phyloP scores from a whole-genome alignment of 2,797 vertebrate species.

The Liparis tanakae region DNA sequence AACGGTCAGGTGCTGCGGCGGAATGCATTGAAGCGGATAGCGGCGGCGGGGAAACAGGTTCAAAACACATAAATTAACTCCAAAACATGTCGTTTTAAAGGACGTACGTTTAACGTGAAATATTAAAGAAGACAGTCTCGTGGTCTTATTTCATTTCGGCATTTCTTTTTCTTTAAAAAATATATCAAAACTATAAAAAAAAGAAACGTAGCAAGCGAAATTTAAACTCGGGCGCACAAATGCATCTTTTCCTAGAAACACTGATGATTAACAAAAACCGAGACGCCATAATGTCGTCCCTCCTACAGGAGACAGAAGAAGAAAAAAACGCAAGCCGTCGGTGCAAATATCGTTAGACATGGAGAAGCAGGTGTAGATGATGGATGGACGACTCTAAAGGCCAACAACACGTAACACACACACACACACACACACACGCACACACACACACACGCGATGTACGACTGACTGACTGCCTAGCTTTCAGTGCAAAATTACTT shows the following conservation, averaged over 20 bases:
- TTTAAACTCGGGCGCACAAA: conserved; percentile 32
- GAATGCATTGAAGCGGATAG: conserved; percentile 26
- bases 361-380: not conserved
- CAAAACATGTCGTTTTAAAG: not conserved
- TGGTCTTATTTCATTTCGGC: conserved; percentile 1
- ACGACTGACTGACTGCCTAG: conserved; percentile 50
- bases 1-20: not conserved
- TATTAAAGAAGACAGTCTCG: not conserved
- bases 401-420: conserved; percentile 16
- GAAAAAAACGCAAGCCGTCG: conserved; percentile 13
- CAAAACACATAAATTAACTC: not conserved
- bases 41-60: not conserved
- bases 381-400: not conserved
- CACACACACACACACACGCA: conserved; percentile 15
- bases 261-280: conserved; percentile 6
- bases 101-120: conserved; percentile 1
- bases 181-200: conserved; percentile 31
- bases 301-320: conserved; percentile 23
- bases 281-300: conserved; percentile 39
- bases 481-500: conserved; percentile 73
- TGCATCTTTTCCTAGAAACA: conserved; percentile 10
- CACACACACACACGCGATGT: conserved; percentile 28
- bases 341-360: not conserved
- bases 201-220: not conserved
- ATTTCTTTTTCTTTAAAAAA: conserved; percentile 34